Evolutionary conservation across 2,797 vertebrate species (phyloP), one percentile per base, ranked within the genome.

Genomic region (Rhinella marina): DNA sequence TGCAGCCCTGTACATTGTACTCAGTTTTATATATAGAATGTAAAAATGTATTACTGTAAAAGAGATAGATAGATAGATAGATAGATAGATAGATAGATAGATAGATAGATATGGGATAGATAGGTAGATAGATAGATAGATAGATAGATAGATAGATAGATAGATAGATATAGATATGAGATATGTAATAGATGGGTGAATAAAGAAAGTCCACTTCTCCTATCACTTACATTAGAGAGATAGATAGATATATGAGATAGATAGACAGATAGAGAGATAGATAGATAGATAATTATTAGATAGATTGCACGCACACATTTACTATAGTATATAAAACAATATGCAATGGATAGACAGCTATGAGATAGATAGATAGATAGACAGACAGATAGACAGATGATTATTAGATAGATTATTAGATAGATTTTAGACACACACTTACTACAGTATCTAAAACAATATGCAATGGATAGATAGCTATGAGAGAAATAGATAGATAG

Each of bases 131-230:
- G 12, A 29, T 16, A 27, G 66, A 70, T 29, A 29, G 27, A 70
- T 66, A 62, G 66, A 70, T 14, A 70, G 66, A 29, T 14, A 68
- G 25, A 68, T 13, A 29, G 27, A 68, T 14, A 68, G 25, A 29
- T 16, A 70, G 66, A 70, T 29, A 29, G 27, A 70, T 66, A 86
- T 70, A 86, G 29, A 79, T 80, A 70, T 1, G 61, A 62, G 61
- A 62, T 62, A 62, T 19, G 23, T 2, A 62, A 14, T 7, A 62
- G 59, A 64, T 23, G 32, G 32, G 32, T 41, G 32, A 41, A 41
- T 41, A 41, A 41, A 41, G 32, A 41, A 5, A 41, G 32, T 2
- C 32, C 5, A 41, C 2, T 41, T 41, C 32, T 2, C 1, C 0
- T 41, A 5, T 41, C 32, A 41, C 32, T 41, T 41, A 41, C 32